Percentiles rank a stretch among this genome's conserved stretches.
Conservation (phyloP, 2,888 invertebrate species). For the Gymnosoma rotundatum region DNA sequence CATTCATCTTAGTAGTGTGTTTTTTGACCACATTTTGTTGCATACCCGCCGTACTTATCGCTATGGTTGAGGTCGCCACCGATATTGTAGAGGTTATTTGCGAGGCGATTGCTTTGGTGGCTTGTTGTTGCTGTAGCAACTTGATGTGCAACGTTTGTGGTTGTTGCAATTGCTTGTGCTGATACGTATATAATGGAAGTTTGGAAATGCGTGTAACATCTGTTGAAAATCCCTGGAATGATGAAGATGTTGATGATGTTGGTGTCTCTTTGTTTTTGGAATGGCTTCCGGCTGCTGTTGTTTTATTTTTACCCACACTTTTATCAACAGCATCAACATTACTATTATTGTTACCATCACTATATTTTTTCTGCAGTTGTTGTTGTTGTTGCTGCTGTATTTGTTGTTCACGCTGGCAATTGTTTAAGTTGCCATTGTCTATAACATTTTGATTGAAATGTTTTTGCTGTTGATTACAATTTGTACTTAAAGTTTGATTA, state of each 20-base stretch:
- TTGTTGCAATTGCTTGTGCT: constrained; percentile 73
- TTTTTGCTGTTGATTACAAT: constrained; percentile 73
- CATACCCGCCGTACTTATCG: constrained; percentile 7
- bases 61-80: constrained; percentile 50
- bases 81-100: constrained; percentile 65
- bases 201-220: constrained; percentile 73
- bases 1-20: constrained; percentile 50
- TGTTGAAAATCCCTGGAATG: constrained; percentile 70
- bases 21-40: constrained; percentile 61
- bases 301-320: constrained; percentile 37
- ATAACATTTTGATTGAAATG: constrained; percentile 72
- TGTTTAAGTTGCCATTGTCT: constrained; percentile 68
- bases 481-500: constrained; percentile 67
- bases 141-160: constrained; percentile 74
- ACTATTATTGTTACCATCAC: constrained; percentile 43
- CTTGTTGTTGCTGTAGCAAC: constrained; percentile 73
- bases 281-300: constrained; percentile 47
- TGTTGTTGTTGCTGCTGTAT: constrained; percentile 24
- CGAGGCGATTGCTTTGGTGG: constrained; percentile 72
- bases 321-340: constrained; percentile 5
- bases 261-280: constrained; percentile 40
- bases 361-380: constrained; percentile 10
- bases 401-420: constrained; percentile 23
- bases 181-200: constrained; percentile 73
- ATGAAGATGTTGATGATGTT: constrained; percentile 37